Evolutionary conservation across 2,113 vertebrate genomes (phyloP).

Genomic region (Cisticola juncidis): DNA sequence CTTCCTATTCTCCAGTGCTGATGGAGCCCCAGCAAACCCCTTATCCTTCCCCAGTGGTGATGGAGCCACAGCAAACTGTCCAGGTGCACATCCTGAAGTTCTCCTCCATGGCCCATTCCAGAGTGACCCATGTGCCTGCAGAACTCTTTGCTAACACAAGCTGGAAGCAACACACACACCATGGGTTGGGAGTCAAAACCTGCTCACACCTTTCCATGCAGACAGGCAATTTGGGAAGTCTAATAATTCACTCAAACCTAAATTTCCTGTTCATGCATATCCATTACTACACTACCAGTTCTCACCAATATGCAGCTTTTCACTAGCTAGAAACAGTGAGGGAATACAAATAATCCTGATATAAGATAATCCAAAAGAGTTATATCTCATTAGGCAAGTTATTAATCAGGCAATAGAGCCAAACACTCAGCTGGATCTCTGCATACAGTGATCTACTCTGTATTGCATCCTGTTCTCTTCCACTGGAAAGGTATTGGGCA

Average conservation of each 20-base stretch:
- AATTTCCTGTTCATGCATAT: neutral
- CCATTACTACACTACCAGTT: neutral
- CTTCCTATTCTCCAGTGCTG: too few species aligned
- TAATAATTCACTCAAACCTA: neutral
- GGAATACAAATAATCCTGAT: neutral
- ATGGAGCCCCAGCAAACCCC: too few species aligned
- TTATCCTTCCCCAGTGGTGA: too few species aligned
- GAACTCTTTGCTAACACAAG: neutral
- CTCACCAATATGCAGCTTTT: neutral
- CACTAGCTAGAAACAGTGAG: neutral
- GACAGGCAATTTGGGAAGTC: accelerated
- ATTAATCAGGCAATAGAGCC: neutral
- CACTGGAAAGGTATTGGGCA: neutral
- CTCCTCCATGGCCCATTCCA: neutral
- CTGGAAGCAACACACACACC: neutral
- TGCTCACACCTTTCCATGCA: neutral
- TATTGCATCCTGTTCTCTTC: neutral
- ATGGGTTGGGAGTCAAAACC: neutral
- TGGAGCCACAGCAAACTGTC: too few species aligned
- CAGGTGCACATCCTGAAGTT: neutral
- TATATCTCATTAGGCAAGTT: neutral
- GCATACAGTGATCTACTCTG: neutral
- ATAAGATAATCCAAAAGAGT: too few species aligned
- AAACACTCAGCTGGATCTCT: neutral
- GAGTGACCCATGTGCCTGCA: neutral